These are phyloP conservation scores for Acromyrmex echinatior DNA, from an alignment of 1,140 invertebrate species.

Conservation along the genomic window DNA sequence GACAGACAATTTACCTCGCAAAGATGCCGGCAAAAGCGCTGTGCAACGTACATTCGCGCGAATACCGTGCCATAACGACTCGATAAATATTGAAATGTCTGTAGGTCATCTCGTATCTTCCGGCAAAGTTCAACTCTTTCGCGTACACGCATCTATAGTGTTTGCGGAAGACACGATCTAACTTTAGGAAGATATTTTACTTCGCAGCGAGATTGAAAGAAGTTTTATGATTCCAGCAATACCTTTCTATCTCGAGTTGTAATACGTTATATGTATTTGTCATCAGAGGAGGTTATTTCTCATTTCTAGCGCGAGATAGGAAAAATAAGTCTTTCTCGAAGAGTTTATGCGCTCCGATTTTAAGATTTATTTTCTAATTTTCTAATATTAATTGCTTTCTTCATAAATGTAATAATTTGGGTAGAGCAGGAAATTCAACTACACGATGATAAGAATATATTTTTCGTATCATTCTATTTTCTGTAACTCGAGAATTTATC, in stretches of 20 bases:
- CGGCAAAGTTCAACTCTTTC: constrained; percentile 36
- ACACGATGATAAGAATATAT: background rate
- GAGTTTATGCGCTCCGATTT: too few species aligned
- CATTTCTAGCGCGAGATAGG: background rate
- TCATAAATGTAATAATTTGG: background rate
- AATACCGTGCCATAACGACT: constrained; percentile 41
- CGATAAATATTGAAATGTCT: constrained; percentile 47
- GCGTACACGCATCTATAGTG: background rate
- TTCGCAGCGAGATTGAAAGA: constrained; percentile 14
- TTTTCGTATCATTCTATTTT: background rate
- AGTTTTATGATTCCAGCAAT: constrained; percentile 23
- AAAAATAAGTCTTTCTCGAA: background rate
- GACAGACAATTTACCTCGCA: constrained; percentile 61
- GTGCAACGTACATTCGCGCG: constrained; percentile 44
- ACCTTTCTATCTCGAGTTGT: constrained; percentile 14
- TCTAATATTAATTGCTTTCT: background rate
- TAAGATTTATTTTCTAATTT: background rate
- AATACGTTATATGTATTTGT: constrained; percentile 29
- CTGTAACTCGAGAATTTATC: background rate
- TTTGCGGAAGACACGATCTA: background rate
- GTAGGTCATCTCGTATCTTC: constrained; percentile 47
- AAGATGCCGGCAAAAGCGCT: constrained; percentile 56
- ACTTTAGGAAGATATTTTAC: constrained; percentile 22
- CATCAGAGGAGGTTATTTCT: constrained; percentile 4
- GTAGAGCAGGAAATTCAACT: background rate